These are phyloP conservation scores for Campoletis sonorensis DNA, from an alignment of 1,140 invertebrate species.

Conservation along the genomic window DNA sequence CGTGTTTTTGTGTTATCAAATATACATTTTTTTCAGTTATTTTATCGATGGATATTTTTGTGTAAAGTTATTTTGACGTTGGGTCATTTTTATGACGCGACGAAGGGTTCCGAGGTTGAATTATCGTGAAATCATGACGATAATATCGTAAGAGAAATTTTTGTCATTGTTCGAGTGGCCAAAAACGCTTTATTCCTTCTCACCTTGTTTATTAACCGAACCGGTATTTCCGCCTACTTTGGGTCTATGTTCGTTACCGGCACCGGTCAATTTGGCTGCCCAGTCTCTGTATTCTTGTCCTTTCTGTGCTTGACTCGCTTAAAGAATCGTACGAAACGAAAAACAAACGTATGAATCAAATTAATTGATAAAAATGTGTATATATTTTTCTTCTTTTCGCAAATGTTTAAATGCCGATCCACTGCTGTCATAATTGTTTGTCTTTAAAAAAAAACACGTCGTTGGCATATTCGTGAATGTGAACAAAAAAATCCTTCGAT, in stretches of 20 bases:
- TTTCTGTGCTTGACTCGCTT: conserved; percentile 51
- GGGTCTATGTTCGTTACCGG: conserved; percentile 46
- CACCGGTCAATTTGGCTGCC: conserved; percentile 53
- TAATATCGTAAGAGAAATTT: neutral
- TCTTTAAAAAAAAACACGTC: neutral
- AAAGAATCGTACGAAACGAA: conserved; percentile 38
- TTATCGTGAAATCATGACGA: too few relatives aligned
- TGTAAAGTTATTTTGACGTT: too few relatives aligned
- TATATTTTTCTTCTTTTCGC: neutral
- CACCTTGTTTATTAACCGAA: conserved; percentile 34
- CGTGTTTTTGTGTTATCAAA: too few relatives aligned
- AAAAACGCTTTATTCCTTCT: conserved; percentile 12
- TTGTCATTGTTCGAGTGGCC: neutral
- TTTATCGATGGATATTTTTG: too few relatives aligned
- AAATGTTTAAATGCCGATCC: neutral
- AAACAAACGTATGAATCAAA: conserved; percentile 25
- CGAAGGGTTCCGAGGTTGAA: too few relatives aligned
- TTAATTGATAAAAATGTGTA: neutral
- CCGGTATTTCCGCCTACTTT: conserved; percentile 48
- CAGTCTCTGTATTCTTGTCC: conserved; percentile 57
- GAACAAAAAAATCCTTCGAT: too few relatives aligned
- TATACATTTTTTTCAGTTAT: too few relatives aligned
- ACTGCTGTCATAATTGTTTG: neutral
- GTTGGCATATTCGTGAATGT: too few relatives aligned
- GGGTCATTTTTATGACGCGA: too few relatives aligned